Evolutionary conservation across 2,888 invertebrate genomes (phyloP).

Genomic region (Polia nebulosa): DNA sequence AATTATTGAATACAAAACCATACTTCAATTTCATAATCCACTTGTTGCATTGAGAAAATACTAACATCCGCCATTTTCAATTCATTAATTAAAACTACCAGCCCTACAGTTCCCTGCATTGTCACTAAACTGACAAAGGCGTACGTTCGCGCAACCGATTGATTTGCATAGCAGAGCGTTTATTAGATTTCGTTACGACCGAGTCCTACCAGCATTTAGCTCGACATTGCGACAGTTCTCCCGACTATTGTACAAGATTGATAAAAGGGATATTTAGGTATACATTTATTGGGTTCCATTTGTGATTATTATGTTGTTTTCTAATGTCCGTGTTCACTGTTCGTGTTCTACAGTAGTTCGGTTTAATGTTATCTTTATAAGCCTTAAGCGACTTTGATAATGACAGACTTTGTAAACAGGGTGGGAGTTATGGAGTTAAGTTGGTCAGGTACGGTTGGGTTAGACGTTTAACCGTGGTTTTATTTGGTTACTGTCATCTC

Average conservation of each 20-base stretch:
- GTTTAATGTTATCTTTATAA: constrained; percentile 61
- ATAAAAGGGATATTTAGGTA: constrained; percentile 55
- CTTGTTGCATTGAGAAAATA: neutral
- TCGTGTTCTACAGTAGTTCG: constrained; percentile 56
- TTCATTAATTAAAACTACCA: constrained; percentile 34
- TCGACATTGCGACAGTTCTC: constrained; percentile 75
- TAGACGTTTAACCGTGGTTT: neutral
- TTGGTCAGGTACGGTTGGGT: neutral
- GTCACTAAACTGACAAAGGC: constrained; percentile 72
- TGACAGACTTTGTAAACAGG: constrained; percentile 47
- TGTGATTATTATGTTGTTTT: constrained; percentile 60
- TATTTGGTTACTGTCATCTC: neutral
- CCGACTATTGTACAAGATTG: constrained; percentile 56
- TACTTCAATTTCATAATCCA: neutral
- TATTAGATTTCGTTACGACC: constrained; percentile 72
- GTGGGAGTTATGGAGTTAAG: constrained; percentile 16
- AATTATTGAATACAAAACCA: neutral
- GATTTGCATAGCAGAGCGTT: constrained; percentile 83
- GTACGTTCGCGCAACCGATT: constrained; percentile 77
- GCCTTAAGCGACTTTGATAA: constrained; percentile 58
- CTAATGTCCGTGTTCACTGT: constrained; percentile 57
- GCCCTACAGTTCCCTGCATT: constrained; percentile 55
- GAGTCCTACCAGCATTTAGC: constrained; percentile 52
- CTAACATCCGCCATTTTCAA: neutral
- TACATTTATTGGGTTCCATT: constrained; percentile 38